These are phyloP conservation scores for Enchytraeus crypticus DNA, from an alignment of 2,888 invertebrate genomes.

Conservation along the genomic window DNA sequence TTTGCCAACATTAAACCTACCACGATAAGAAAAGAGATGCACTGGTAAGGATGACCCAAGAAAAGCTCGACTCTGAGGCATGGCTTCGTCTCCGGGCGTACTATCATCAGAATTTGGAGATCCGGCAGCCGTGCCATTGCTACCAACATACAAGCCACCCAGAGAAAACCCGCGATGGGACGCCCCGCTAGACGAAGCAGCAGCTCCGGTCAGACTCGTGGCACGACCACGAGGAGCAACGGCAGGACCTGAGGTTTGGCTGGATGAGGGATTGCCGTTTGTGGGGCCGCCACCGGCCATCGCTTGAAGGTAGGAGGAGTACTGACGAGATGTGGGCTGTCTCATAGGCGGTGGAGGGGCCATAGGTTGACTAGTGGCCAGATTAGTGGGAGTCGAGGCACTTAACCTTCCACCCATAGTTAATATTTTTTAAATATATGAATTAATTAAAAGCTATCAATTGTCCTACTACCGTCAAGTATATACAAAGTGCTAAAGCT, in stretches of 20 bases:
- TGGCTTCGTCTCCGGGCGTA: slow-evolving; percentile 41
- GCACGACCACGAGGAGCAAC: slow-evolving; percentile 31
- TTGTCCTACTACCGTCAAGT: no score
- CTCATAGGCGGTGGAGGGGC: no score
- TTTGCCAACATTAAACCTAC: slow-evolving; percentile 27
- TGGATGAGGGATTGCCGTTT: no score
- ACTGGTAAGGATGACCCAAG: slow-evolving; percentile 37
- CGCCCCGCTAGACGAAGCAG: slow-evolving; percentile 26
- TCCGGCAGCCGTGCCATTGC: slow-evolving; percentile 15
- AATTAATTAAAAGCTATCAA: no score
- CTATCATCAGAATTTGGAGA: slow-evolving; percentile 45
- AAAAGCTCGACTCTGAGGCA: slow-evolving; percentile 20
- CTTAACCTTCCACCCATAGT: no score
- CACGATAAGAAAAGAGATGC: slow-evolving; percentile 43
- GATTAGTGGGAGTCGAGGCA: no score
- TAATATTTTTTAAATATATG: no score
- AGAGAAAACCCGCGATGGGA: slow-evolving; percentile 29
- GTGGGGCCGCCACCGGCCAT: slow-evolving; percentile 3
- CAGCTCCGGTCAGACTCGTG: slow-evolving; percentile 40
- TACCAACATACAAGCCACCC: slow-evolving; percentile 35
- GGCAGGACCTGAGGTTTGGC: no score
- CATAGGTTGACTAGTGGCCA: no score
- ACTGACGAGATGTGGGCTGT: no score
- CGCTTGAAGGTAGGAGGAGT: background rate
- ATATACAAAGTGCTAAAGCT: no score